Percentiles rank a stretch among this genome's conserved stretches.
phyloP scores from a whole-genome alignment of 2,888 invertebrate genomes.

The Herminia tarsipennalis region DNA sequence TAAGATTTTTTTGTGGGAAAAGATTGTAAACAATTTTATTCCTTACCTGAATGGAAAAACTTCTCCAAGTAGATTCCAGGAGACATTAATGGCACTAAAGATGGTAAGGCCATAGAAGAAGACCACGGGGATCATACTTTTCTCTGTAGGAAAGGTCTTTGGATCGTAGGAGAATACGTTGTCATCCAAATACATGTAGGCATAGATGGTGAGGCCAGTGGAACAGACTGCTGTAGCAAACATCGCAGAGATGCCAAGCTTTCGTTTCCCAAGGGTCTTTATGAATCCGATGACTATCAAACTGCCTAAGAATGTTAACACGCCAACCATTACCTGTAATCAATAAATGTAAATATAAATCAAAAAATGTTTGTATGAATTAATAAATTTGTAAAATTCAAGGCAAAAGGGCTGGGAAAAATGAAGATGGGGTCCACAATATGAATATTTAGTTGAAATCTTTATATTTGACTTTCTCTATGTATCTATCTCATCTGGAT shows the following conservation, averaged over 20 bases:
- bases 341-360: not conserved
- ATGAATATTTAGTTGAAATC: no score
- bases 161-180: constrained; percentile 76
- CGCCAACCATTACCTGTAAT: constrained; percentile 77
- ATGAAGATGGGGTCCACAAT: no score
- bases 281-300: constrained; percentile 70
- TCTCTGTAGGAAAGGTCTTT: constrained; percentile 66
- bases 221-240: constrained; percentile 69
- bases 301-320: constrained; percentile 73
- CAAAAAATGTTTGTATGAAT: not conserved
- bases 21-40: not conserved
- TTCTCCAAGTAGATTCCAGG: constrained; percentile 85
- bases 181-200: constrained; percentile 58
- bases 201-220: constrained; percentile 75
- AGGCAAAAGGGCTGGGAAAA: no score
- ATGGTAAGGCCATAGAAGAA: constrained; percentile 71
- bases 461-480: no score
- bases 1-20: not conserved
- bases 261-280: constrained; percentile 77
- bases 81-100: constrained; percentile 74
- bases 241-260: constrained; percentile 74
- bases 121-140: constrained; percentile 69
- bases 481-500: no score
- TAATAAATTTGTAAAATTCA: not conserved
- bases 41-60: constrained; percentile 85